Evolutionary conservation across 2,888 invertebrate species (phyloP).

Genomic region (Dicyrtoma fusca): DNA sequence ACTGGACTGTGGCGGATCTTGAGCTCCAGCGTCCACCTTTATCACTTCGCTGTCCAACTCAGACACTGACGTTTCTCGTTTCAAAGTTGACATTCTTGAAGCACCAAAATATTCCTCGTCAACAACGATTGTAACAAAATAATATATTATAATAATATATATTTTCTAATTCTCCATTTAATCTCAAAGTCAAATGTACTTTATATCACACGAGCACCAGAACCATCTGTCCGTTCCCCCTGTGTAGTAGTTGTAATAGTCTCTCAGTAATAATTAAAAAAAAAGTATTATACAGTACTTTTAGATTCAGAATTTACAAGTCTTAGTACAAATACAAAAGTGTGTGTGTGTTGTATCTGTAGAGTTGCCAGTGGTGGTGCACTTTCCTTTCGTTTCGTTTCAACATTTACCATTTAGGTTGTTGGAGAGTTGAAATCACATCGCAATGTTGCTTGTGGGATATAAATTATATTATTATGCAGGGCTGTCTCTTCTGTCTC

Average conservation of each 20-base stretch:
- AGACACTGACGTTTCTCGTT: background rate
- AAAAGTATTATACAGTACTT: too few species aligned
- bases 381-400: too few species aligned
- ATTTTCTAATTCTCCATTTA: slow-evolving; percentile 19
- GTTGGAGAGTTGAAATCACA: too few species aligned
- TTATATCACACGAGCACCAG: slow-evolving; percentile 33
- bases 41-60: slow-evolving; percentile 12
- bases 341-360: too few species aligned
- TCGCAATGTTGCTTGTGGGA: too few species aligned
- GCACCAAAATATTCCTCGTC: slow-evolving; percentile 7
- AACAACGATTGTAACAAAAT: slow-evolving; percentile 3
- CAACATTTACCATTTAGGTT: too few species aligned
- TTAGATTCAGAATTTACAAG: too few species aligned
- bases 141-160: slow-evolving; percentile 5
- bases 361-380: too few species aligned
- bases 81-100: background rate
- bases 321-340: too few species aligned
- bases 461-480: too few species aligned
- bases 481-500: slow-evolving; percentile 9
- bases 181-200: slow-evolving; percentile 12
- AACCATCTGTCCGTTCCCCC: slow-evolving; percentile 33
- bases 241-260: background rate
- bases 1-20: background rate
- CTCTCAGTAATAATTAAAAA: background rate
- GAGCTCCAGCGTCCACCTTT: slow-evolving; percentile 1